Percentiles rank a stretch among this genome's conserved stretches.
These are phyloP conservation scores for Erythrolamprus reginae DNA, from an alignment of 2,113 vertebrate species.

Conservation along the genomic window DNA sequence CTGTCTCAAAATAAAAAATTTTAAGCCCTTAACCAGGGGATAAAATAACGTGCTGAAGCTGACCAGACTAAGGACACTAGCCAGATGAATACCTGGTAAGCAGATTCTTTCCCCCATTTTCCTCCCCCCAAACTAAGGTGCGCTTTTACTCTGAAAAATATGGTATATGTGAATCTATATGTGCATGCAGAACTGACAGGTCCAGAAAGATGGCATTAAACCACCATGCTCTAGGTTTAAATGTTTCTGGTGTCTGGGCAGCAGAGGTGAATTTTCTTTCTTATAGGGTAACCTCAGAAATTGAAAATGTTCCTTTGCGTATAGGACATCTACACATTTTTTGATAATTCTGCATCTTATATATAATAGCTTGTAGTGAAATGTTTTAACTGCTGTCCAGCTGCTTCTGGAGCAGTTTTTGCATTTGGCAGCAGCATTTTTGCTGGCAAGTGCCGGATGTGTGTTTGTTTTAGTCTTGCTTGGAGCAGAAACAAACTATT, in stretches of 20 bases:
- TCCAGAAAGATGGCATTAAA: background rate
- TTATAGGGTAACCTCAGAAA: background rate
- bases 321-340: background rate
- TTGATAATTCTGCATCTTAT: background rate
- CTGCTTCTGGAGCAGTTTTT: background rate
- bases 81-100: too few species aligned
- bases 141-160: too few species aligned
- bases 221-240: background rate
- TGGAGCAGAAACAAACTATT: background rate
- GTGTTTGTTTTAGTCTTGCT: background rate
- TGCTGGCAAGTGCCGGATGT: background rate
- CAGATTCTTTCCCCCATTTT: too few species aligned
- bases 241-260: too few species aligned
- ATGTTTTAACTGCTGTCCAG: background rate
- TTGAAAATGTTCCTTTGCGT: background rate
- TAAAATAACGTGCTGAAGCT: too few species aligned
- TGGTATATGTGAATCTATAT: background rate
- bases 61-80: too few species aligned
- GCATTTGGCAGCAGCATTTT: background rate
- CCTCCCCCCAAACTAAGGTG: too few species aligned
- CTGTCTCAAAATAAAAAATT: too few species aligned
- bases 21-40: too few species aligned
- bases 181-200: background rate
- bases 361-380: background rate
- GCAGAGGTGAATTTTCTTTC: slow-evolving; percentile 26